phyloP scores from a whole-genome alignment of 2,888 invertebrate species.

The Xanthorhoe spadicearia region DNA sequence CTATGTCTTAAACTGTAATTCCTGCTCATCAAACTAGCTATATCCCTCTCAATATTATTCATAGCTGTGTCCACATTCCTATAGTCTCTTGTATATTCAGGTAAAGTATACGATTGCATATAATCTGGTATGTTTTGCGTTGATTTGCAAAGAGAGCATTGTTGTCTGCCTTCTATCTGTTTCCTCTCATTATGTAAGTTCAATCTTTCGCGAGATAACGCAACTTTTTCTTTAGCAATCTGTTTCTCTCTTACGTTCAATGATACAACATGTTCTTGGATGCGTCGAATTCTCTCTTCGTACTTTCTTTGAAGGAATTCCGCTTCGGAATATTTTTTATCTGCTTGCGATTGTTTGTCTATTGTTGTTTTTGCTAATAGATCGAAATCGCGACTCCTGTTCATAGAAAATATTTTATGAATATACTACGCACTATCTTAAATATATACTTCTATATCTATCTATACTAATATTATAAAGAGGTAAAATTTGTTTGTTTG shows the following conservation, averaged over 20 bases:
- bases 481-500: too few species aligned
- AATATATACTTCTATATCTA: not conserved
- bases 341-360: conserved; percentile 85
- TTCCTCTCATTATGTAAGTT: conserved; percentile 82
- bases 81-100: conserved; percentile 67
- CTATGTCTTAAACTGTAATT: conserved; percentile 60
- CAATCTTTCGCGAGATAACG: conserved; percentile 84
- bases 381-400: conserved; percentile 79
- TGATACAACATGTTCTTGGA: conserved; percentile 84
- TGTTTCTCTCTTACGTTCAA: conserved; percentile 85
- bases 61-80: conserved; percentile 59
- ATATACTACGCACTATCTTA: not conserved
- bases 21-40: conserved; percentile 69
- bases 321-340: conserved; percentile 83
- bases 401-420: not conserved
- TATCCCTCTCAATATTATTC: conserved; percentile 72
- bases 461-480: too few species aligned
- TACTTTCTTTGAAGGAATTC: conserved; percentile 82
- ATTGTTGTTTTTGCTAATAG: conserved; percentile 83
- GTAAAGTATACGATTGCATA: conserved; percentile 51
- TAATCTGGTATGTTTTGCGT: conserved; percentile 61
- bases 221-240: conserved; percentile 86
- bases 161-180: conserved; percentile 71
- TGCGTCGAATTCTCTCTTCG: conserved; percentile 82
- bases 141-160: conserved; percentile 74